Percentiles rank a stretch among this genome's conserved stretches.
Conservation (phyloP, 1,140 invertebrate species). For the Temnothorax longispinosus region DNA sequence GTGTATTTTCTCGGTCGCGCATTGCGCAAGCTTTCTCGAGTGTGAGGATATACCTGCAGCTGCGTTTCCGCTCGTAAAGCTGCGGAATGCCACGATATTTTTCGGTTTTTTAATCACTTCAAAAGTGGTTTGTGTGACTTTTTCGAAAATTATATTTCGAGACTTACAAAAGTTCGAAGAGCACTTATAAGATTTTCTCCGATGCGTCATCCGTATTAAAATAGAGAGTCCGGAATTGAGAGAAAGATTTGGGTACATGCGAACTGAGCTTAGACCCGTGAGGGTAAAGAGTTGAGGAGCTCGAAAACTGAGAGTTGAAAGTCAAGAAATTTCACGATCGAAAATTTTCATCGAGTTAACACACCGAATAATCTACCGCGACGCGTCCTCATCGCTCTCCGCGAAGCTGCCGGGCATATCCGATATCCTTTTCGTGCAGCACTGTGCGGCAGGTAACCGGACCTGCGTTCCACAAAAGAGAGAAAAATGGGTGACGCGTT, state of each 20-base stretch:
- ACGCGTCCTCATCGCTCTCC: slow-evolving; percentile 16
- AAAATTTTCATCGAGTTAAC: slow-evolving; percentile 46
- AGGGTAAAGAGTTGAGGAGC: background rate
- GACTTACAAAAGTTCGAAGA: background rate
- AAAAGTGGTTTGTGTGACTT: background rate
- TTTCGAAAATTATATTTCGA: background rate
- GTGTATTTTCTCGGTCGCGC: background rate
- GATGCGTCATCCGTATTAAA: background rate
- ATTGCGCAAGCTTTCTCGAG: slow-evolving; percentile 3
- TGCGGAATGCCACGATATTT: background rate
- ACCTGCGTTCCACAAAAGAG: slow-evolving; percentile 69
- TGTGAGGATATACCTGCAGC: background rate
- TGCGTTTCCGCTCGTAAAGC: background rate
- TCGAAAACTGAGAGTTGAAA: slow-evolving; percentile 13
- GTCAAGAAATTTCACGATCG: slow-evolving; percentile 40
- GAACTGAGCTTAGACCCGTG: background rate
- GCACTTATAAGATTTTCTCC: background rate
- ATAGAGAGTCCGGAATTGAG: background rate
- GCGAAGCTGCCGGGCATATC: slow-evolving; percentile 63
- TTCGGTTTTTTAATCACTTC: background rate
- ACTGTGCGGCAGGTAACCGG: slow-evolving; percentile 71
- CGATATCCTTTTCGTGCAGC: slow-evolving; percentile 73
- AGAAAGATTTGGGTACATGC: background rate
- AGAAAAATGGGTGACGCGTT: slow-evolving; percentile 55
- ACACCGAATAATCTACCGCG: slow-evolving; percentile 61